Base-by-base conservation (phyloP, 1,140 invertebrate species). In the Drosophila santomea region DNA sequence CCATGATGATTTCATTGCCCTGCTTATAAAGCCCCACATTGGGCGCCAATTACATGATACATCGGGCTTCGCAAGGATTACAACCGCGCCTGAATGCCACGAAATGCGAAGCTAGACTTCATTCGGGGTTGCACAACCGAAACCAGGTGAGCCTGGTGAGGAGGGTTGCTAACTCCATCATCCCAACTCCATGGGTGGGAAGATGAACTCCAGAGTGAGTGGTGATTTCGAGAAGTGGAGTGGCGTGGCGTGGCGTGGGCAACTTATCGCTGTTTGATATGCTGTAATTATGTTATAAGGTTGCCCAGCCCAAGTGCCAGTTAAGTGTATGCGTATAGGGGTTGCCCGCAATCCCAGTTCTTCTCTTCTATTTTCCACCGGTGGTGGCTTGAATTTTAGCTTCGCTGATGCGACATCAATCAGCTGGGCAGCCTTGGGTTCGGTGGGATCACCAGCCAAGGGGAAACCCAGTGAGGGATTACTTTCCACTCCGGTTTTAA, bases 211-310 rank as follows among this genome's bases (percentile, higher is more conserved):
- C 52, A 56, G 14, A 14, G 38, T 36, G 20, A 20, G 20, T 20
- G 20, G 20, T 20, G 36, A 11, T 41, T n/a, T 4, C 11, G 28
- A 25, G 23, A 4, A 23, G 23, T 23, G 23, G 23, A 23, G 23
- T 23, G 23, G 23, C 2, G 23, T 25, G 3, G 23, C 23, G 23
- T 25, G 58, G 45, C 38, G 39, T 35, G 61, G 59, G 50, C 50
- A 64, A 59, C 75, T 78, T 80, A 80, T 74, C 72, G 75, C 54
- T 80, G 84, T 83, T 88, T 89, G 80, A 89, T 88, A 78, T 89
- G 77, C 77, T 74, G 73, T 88, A 84, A 88, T 88, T 88, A 88
- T 89, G 84, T 88, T 89, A 89, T 89, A 89, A 88, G 73, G 67
- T 89, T 80, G 64, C 69, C 74, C 68, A 56, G 35, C 59, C 61